These are phyloP conservation scores for Charina bottae DNA, from an alignment of 2,113 vertebrate species.

Conservation along the genomic window DNA sequence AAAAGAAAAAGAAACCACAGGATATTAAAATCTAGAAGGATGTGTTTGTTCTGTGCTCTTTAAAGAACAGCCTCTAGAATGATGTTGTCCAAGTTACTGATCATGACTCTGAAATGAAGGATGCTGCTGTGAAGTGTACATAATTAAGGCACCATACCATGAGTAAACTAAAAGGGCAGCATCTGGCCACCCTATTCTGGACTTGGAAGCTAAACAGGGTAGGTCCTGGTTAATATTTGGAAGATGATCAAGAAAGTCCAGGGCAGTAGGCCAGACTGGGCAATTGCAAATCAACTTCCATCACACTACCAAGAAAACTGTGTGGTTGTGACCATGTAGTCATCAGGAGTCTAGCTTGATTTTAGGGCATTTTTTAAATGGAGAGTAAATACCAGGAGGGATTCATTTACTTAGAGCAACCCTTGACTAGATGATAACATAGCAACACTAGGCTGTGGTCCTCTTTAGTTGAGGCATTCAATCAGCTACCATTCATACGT, in stretches of 20 bases:
- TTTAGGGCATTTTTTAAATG: neutral
- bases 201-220: neutral
- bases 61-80: neutral
- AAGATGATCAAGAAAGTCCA: neutral
- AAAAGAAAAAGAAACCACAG: neutral
- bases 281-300: neutral
- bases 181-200: neutral
- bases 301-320: neutral
- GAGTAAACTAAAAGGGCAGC: neutral
- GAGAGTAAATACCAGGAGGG: neutral
- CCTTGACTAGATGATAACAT: neutral
- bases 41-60: neutral
- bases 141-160: neutral
- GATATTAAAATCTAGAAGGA: neutral
- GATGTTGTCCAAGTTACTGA: neutral
- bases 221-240: neutral
- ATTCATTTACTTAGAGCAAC: neutral
- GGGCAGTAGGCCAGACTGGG: neutral
- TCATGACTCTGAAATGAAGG: neutral
- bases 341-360: neutral
- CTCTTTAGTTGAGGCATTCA: neutral
- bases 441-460: neutral
- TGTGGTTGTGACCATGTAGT: neutral
- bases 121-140: neutral
- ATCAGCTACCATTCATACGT: neutral